Conservation (phyloP, 2,888 invertebrate species). For the Chorisops tibialis region DNA sequence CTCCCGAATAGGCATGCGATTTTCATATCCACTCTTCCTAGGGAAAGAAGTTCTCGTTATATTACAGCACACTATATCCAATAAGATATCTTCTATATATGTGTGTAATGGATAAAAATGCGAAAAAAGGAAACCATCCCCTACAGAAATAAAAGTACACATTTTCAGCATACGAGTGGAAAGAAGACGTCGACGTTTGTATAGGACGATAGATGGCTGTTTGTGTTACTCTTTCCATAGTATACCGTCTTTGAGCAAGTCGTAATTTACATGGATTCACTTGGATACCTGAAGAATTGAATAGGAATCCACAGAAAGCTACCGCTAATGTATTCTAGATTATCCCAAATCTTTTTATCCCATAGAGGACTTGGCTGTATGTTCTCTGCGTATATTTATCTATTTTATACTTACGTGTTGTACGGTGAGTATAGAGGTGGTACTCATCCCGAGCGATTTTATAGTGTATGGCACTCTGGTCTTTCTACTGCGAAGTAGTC, state of each 20-base stretch:
- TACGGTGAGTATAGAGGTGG: no score
- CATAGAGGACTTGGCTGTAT: conserved; percentile 34
- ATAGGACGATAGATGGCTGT: conserved; percentile 7
- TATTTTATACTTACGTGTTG: no score
- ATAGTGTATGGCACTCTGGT: no score
- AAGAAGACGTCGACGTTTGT: not conserved
- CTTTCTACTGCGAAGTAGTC: no score
- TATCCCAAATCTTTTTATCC: conserved; percentile 46
- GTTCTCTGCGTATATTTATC: conserved; percentile 18
- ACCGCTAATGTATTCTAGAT: conserved; percentile 54
- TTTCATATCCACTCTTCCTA: not conserved
- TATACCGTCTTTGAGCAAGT: conserved; percentile 33
- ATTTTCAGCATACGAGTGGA: conserved; percentile 27
- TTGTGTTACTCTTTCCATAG: conserved; percentile 1
- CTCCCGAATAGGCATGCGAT: not conserved
- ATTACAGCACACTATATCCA: not conserved
- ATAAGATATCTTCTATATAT: conserved; percentile 14
- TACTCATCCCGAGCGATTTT: no score
- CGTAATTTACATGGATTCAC: conserved; percentile 53
- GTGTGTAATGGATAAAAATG: conserved; percentile 23
- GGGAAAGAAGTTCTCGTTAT: not conserved
- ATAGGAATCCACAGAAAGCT: conserved; percentile 53
- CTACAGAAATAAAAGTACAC: conserved; percentile 26
- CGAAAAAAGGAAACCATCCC: conserved; percentile 9
- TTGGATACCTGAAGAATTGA: conserved; percentile 53